These are phyloP conservation scores for Monoplex corrugatus DNA, from an alignment of 2,888 invertebrate genomes.

Conservation along the genomic window DNA sequence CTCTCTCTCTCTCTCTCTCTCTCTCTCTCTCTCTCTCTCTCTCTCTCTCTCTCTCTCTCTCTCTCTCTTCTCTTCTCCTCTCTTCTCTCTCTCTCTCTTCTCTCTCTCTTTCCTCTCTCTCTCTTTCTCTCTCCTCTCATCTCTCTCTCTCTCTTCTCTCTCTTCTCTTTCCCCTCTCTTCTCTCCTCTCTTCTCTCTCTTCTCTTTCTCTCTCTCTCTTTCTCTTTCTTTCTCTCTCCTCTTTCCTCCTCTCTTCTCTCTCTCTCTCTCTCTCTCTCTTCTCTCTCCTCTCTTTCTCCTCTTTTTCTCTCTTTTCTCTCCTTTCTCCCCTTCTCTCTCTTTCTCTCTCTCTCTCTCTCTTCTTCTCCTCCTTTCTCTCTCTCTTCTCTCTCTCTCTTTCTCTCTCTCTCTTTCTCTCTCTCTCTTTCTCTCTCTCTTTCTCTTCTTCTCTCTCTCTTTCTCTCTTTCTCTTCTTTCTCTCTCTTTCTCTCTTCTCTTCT, in stretches of 20 bases:
- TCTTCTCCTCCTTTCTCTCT: neutral
- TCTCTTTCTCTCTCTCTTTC: neutral
- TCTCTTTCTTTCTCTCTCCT: conserved; percentile 29
- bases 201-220: conserved; percentile 34
- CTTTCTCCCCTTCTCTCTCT: neutral
- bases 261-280: neutral
- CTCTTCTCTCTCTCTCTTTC: conserved; percentile 16
- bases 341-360: neutral
- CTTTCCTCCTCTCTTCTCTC: neutral
- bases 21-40: no score
- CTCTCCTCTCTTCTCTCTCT: neutral
- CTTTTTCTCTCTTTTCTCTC: no score
- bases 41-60: neutral
- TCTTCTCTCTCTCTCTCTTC: no score
- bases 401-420: neutral
- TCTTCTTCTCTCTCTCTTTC: neutral
- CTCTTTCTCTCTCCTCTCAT: neutral
- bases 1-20: neutral
- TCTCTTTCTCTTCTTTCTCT: neutral
- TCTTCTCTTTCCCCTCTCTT: neutral
- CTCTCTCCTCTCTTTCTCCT: neutral
- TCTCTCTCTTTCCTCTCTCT: no score
- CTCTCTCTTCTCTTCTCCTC: neutral
- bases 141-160: neutral
- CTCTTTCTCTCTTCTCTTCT: neutral